Percentiles rank a stretch among this genome's conserved stretches.
phyloP scores from a whole-genome alignment of 2,888 invertebrate genomes.

The Pseudococcus longispinus region DNA sequence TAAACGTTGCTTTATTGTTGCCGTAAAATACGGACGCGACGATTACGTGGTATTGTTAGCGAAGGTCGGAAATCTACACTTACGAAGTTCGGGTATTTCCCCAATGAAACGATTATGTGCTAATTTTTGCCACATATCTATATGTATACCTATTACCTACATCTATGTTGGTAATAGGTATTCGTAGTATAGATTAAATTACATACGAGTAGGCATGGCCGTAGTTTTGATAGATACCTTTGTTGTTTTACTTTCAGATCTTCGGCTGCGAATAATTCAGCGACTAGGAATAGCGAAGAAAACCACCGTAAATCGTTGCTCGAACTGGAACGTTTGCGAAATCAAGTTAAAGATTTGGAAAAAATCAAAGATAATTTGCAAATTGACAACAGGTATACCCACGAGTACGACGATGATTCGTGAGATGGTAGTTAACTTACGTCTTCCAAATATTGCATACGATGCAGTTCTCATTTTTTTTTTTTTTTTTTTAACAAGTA shows the following conservation, averaged over 20 bases:
- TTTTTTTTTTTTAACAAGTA: background rate
- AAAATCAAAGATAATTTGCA: constrained; percentile 69
- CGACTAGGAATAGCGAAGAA: background rate
- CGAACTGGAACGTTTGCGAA: constrained; percentile 67
- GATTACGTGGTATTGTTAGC: background rate
- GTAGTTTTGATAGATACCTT: background rate
- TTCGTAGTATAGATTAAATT: too few relatives aligned
- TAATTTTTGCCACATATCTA: too few relatives aligned
- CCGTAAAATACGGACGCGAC: background rate
- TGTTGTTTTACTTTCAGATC: background rate
- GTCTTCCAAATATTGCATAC: background rate
- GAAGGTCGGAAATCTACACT: background rate
- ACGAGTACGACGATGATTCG: background rate
- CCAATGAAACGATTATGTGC: background rate
- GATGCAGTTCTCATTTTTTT: background rate
- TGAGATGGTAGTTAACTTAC: background rate
- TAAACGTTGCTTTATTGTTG: background rate
- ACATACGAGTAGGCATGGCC: too few relatives aligned
- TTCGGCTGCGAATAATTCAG: background rate
- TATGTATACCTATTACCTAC: background rate
- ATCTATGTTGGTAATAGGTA: too few relatives aligned
- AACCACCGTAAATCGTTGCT: background rate
- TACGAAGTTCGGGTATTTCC: background rate
- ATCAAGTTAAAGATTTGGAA: constrained; percentile 68
- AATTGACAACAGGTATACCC: constrained; percentile 68